A percentile compares a stretch with the other conserved stretches of the same genome.
These are phyloP conservation scores for Hyles euphorbiae DNA, from an alignment of 1,140 invertebrate genomes.

Conservation along the genomic window DNA sequence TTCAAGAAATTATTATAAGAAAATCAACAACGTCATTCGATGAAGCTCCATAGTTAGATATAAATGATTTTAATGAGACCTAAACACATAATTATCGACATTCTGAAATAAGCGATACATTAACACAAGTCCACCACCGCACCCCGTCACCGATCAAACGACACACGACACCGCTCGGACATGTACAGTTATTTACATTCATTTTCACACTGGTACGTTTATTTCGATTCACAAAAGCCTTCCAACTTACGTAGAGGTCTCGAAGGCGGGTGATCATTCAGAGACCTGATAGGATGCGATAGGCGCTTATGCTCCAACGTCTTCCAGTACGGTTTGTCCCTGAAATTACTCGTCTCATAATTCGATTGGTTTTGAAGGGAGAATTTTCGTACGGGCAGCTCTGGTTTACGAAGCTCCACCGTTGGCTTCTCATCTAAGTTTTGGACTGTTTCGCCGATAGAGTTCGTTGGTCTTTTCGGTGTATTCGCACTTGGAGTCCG, in stretches of 20 bases:
- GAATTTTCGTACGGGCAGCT: constrained; percentile 37
- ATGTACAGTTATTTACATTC: constrained; percentile 55
- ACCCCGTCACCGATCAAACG: constrained; percentile 19
- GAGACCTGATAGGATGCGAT: constrained; percentile 57
- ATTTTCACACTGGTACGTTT: constrained; percentile 51
- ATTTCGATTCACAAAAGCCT: constrained; percentile 45
- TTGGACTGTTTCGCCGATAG: constrained; percentile 40
- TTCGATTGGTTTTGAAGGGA: constrained; percentile 40
- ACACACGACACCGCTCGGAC: constrained; percentile 29
- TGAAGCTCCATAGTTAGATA: too few relatives aligned
- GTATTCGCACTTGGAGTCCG: constrained; percentile 51
- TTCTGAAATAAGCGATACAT: background rate
- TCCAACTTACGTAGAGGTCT: constrained; percentile 63
- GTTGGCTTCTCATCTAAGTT: constrained; percentile 38
- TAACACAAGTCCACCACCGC: constrained; percentile 27
- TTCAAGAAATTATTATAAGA: too few relatives aligned
- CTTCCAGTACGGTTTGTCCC: constrained; percentile 61
- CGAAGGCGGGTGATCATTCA: constrained; percentile 50
- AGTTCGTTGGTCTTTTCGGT: constrained; percentile 26
- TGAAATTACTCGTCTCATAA: constrained; percentile 38
- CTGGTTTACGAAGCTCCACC: constrained; percentile 16
- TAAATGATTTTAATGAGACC: too few relatives aligned
- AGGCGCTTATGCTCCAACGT: constrained; percentile 63
- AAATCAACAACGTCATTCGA: too few relatives aligned
- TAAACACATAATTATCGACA: too few relatives aligned